A percentile compares a stretch with the other conserved stretches of the same genome.
These are phyloP conservation scores for Agrotis ipsilon DNA, from an alignment of 2,888 invertebrate species.

Conservation along the genomic window DNA sequence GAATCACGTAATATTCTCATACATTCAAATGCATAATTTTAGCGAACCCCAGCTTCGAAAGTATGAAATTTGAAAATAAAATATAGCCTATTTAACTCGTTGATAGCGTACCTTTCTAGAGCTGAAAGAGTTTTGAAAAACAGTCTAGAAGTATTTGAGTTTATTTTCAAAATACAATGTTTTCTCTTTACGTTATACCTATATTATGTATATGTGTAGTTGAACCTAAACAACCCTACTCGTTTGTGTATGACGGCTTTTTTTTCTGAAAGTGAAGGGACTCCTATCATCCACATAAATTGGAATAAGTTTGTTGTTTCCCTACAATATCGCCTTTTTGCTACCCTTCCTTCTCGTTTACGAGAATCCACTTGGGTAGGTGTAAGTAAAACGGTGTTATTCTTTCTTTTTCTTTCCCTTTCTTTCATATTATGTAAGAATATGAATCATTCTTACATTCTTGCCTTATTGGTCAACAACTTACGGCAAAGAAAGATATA, in stretches of 20 bases:
- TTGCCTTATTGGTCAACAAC: too few relatives aligned
- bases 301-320: constrained; percentile 28
- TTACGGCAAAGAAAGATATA: not conserved
- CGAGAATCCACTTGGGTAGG: constrained; percentile 3
- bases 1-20: not conserved
- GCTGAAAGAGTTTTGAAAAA: too few relatives aligned
- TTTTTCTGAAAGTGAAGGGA: constrained; percentile 21
- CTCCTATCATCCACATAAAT: constrained; percentile 28
- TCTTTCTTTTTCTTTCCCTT: too few relatives aligned
- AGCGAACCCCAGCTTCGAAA: too few relatives aligned
- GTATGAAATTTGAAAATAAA: too few relatives aligned
- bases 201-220: too few relatives aligned
- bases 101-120: too few relatives aligned
- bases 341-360: constrained; percentile 7
- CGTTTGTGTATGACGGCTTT: not conserved
- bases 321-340: constrained; percentile 27
- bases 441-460: not conserved
- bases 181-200: too few relatives aligned
- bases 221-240: not conserved
- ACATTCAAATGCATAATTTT: not conserved
- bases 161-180: too few relatives aligned
- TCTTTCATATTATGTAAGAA: not conserved
- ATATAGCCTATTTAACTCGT: too few relatives aligned
- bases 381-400: too few relatives aligned
- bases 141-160: too few relatives aligned